Evolutionary conservation across 37 sponge, comb jelly and placozoan genomes (phyloP).

Genomic region (Halisarca cf. caerulea): DNA sequence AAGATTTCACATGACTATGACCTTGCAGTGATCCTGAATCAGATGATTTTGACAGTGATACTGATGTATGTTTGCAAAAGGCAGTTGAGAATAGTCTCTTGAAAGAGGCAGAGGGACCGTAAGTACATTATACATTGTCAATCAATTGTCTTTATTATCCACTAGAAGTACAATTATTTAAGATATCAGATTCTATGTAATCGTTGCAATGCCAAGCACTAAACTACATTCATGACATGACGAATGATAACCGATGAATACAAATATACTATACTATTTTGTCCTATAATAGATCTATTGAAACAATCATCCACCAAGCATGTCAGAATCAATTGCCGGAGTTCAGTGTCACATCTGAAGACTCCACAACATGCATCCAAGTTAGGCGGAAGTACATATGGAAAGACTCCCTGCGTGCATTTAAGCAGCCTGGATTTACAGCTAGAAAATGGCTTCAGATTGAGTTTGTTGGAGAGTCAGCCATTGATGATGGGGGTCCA

Average conservation of each 20-base stretch:
- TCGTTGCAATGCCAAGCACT: too few species aligned
- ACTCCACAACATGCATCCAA: neutral
- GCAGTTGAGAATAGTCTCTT: slow-evolving; percentile 3
- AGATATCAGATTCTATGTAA: neutral
- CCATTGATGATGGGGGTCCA: neutral
- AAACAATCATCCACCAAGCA: neutral
- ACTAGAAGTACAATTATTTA: neutral
- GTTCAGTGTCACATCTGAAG: slow-evolving; percentile 15
- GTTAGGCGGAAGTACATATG: neutral
- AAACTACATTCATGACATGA: neutral
- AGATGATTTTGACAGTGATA: slow-evolving; percentile 7
- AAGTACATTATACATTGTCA: neutral
- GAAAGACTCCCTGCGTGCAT: slow-evolving; percentile 11
- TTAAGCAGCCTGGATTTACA: neutral
- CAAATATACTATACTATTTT: neutral
- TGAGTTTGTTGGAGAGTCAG: slow-evolving; percentile 7
- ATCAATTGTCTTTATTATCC: too few species aligned
- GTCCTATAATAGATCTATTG: neutral
- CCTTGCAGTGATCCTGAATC: slow-evolving; percentile 26
- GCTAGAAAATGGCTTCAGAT: neutral
- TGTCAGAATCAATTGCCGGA: neutral
- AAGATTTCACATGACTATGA: neutral
- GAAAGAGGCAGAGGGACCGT: slow-evolving; percentile 8
- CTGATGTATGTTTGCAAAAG: neutral
- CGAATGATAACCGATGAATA: neutral